A percentile compares a stretch with the other conserved stretches of the same genome.
phyloP scores from a whole-genome alignment of 2,797 vertebrate species.

The Scyliorhinus canicula region DNA sequence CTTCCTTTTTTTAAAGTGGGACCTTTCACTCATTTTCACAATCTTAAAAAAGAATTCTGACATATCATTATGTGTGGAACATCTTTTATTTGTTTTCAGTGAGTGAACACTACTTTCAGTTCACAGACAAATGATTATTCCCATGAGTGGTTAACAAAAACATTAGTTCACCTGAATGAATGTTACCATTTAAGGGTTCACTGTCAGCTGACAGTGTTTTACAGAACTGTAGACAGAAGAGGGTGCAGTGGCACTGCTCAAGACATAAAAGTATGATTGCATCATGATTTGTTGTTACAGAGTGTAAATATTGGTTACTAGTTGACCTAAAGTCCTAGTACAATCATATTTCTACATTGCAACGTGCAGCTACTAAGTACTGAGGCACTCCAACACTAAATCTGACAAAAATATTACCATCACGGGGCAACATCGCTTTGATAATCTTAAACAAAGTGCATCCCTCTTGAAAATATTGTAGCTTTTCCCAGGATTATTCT shows the following conservation, averaged over 20 bases:
- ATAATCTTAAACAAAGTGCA: background rate
- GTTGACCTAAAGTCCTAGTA: background rate
- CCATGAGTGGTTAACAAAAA: background rate
- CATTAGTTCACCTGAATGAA: background rate
- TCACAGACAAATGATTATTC: background rate
- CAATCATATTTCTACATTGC: background rate
- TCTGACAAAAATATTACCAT: background rate
- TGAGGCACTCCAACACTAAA: background rate
- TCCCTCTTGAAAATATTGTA: background rate
- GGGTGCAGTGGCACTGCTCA: background rate
- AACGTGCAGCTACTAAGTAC: background rate
- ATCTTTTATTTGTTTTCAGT: background rate
- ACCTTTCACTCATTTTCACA: background rate
- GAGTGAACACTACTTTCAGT: background rate
- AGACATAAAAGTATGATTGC: background rate
- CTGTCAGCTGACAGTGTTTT: background rate
- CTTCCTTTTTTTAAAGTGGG: background rate
- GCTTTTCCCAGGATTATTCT: background rate
- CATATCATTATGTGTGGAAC: background rate
- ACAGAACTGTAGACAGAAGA: conserved; percentile 7
- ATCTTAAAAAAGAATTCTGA: background rate
- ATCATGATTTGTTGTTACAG: background rate
- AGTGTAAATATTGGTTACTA: background rate
- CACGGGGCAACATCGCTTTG: background rate
- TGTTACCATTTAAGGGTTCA: background rate